phyloP scores from a whole-genome alignment of 1,140 invertebrate genomes.

The Lordiphosa mommai region DNA sequence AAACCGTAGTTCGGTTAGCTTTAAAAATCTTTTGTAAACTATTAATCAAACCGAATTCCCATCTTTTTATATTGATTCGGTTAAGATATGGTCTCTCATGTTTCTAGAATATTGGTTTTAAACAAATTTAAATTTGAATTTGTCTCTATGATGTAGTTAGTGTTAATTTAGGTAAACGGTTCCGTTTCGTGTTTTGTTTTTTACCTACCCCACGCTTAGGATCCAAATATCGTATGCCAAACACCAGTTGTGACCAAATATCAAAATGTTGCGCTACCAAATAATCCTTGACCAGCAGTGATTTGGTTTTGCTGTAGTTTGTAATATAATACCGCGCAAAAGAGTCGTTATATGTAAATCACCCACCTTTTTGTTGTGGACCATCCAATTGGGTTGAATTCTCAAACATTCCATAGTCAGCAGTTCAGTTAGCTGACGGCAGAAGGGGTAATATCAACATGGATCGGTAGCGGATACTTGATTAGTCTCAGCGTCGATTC shows the following conservation, averaged over 20 bases:
- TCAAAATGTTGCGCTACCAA: conserved; percentile 86
- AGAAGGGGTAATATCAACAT: conserved; percentile 80
- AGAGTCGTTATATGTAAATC: conserved; percentile 57
- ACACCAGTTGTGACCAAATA: conserved; percentile 88
- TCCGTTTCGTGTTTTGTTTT: no score
- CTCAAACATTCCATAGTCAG: conserved; percentile 82
- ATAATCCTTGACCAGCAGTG: conserved; percentile 79
- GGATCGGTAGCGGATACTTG: conserved; percentile 50
- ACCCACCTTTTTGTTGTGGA: conserved; percentile 79
- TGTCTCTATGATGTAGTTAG: no score
- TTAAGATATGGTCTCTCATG: no score
- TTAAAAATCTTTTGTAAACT: no score
- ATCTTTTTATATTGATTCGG: no score
- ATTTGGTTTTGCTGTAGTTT: conserved; percentile 74
- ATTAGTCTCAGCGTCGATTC: conserved; percentile 72
- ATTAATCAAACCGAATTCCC: no score
- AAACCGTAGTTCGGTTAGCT: no score
- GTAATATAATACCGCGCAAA: conserved; percentile 82
- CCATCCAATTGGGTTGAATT: conserved; percentile 85
- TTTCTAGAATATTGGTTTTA: no score
- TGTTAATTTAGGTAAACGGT: no score
- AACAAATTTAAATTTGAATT: no score
- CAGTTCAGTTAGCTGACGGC: conserved; percentile 81
- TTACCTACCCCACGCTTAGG: conserved; percentile 85
- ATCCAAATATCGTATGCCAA: conserved; percentile 90